These are phyloP conservation scores for Vanessa cardui DNA, from an alignment of 2,888 invertebrate genomes.

Conservation along the genomic window DNA sequence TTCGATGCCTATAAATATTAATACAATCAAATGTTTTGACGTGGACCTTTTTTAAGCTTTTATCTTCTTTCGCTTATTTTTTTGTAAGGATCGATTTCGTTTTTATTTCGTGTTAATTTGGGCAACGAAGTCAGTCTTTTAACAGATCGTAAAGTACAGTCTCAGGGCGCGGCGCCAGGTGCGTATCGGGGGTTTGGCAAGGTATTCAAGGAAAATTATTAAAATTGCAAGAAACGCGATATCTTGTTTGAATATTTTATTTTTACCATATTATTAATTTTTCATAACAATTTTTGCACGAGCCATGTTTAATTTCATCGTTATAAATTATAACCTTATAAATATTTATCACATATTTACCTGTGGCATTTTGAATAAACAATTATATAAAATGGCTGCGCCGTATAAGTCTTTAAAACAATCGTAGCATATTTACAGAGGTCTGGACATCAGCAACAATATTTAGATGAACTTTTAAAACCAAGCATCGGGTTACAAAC, in stretches of 20 bases:
- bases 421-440: not conserved
- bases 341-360: conserved; percentile 4
- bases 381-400: not conserved
- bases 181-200: conserved; percentile 49
- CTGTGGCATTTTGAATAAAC: not conserved
- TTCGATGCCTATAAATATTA: conserved; percentile 80
- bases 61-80: conserved; percentile 78
- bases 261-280: not conserved
- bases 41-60: conserved; percentile 81
- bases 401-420: not conserved
- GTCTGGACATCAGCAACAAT: not conserved
- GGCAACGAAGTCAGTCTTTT: conserved; percentile 82
- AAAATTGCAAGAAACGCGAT: conserved; percentile 15
- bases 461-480: conserved; percentile 5
- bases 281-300: not conserved
- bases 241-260: conserved; percentile 11
- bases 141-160: conserved; percentile 82
- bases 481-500: conserved; percentile 21
- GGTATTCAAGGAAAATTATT: conserved; percentile 31
- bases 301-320: not conserved
- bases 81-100: conserved; percentile 74
- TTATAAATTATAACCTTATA: conserved; percentile 2
- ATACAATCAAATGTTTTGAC: conserved; percentile 84
- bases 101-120: conserved; percentile 83
- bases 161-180: conserved; percentile 68